Evolutionary conservation across 2,797 vertebrate genomes (phyloP), one percentile per base, ranked within the genome.

Genomic region (Microctenopoma stevenorrisi): DNA sequence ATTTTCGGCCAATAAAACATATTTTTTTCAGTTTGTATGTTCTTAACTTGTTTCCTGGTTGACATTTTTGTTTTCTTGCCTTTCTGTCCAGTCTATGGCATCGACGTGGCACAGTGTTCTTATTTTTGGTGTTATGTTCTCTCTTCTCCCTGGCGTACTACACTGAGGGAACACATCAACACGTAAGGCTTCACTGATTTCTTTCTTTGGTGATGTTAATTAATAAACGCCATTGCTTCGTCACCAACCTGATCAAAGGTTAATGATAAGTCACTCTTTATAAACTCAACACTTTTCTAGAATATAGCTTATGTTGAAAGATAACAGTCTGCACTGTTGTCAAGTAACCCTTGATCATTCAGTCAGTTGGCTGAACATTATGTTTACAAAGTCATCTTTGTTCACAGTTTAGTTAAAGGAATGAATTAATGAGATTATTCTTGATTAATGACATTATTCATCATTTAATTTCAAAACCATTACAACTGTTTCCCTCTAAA

Each of bases 91-190:
- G 97, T 77, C 93, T 99, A 87, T 97, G 96, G 96, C 94, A 94
- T 74, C 95, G 94, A 70, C 94, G 96, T 85, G 94, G 93, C 74
- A 49, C 89, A 60, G 94, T 97, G 86, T 89, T 93, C 74, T 92
- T 93, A 59, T 81, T 93, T 88, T 77, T 96, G 85, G 89, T 97
- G 85, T 89, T 94, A 59, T 94, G 96, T 83, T 93, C 92, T 71
- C 52, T 94, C 72, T 96, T 98, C 84, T 94, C 94, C 82, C 55
- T 95, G 77, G 89, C 91, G 70, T 99, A 99, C 93, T 98, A 95
- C 85, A 91, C 95, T 71, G 96, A 99, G 87, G 98, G 98, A 92
- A 62, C 89, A 15, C 98, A 99, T 93, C 98, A 99, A 87, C 93
- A 95, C 93, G 98, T 99, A 94, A 78, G 91, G 30, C 46, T 72